A percentile compares a stretch with the other conserved stretches of the same genome.
phyloP scores from a whole-genome alignment of 2,888 invertebrate genomes.

The Agrochola lota region DNA sequence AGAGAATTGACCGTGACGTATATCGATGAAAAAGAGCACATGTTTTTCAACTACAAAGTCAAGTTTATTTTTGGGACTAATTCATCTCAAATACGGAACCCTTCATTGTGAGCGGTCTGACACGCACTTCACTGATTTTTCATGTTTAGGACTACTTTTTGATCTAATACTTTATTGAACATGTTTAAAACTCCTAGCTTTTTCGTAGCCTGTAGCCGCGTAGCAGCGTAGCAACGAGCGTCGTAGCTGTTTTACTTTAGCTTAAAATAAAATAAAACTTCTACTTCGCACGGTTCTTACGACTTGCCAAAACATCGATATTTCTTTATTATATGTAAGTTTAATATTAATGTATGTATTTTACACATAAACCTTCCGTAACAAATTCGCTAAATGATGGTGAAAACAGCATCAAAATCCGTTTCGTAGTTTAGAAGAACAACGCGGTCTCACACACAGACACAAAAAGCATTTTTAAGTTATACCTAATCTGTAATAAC shows the following conservation, averaged over 20 bases:
- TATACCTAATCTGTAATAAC: too few relatives aligned
- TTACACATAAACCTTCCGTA: not conserved
- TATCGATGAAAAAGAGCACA: too few relatives aligned
- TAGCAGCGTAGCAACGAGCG: constrained; percentile 50
- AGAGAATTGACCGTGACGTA: too few relatives aligned
- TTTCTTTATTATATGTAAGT: not conserved
- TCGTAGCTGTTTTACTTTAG: not conserved
- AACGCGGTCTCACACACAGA: not conserved
- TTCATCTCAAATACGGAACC: too few relatives aligned
- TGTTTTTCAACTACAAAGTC: too few relatives aligned
- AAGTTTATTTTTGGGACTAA: too few relatives aligned
- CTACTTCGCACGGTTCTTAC: not conserved
- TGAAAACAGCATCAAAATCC: not conserved
- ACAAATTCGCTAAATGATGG: not conserved
- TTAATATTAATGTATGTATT: not conserved
- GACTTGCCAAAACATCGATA: not conserved
- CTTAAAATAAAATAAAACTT: too few relatives aligned
- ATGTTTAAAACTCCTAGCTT: constrained; percentile 25
- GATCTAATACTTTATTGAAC: not conserved
- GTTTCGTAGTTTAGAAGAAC: not conserved
- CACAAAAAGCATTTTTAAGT: not conserved
- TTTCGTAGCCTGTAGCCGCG: constrained; percentile 44
- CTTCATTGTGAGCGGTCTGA: too few relatives aligned
- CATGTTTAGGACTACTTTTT: too few relatives aligned
- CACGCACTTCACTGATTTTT: not conserved